Evolutionary conservation across 2,113 vertebrate genomes (phyloP), one percentile per base, ranked within the genome.

Genomic region (Regulus satrapa): DNA sequence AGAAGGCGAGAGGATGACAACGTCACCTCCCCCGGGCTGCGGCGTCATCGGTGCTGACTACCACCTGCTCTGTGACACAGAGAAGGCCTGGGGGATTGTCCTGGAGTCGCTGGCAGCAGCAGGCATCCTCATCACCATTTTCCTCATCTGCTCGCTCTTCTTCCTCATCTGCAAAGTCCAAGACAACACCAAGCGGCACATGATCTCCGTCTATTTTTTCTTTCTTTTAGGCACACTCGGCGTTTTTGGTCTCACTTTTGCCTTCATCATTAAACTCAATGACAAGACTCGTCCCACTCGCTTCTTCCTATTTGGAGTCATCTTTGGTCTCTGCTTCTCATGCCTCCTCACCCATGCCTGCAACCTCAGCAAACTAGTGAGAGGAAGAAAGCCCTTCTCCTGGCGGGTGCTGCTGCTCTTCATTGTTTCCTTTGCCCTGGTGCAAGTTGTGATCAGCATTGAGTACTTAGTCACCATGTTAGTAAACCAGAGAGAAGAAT

Each of bases 311-410:
- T 99, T 99, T 31, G 98, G 98, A 4, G 97, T 99, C 72, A 84
- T 99, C 74, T 99, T 99, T 69, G 97, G 98, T 13, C 86, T 99
- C 88, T 99, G 98, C 76, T 99, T 99, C 93, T 98, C 99, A 12
- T 99, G 99, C 85, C 98, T 99, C 80, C 95, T 99, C 80, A 98
- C 97, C 3, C 98, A 98, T 8, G 95, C 98, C 7, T 95, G 95
- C 75, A 98, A 98, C 72, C 81, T 98, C 87, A 97, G 91, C 15
- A 98, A 93, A 67, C 93, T 99, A 74, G 98, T 99, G 84, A 98
- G 98, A 6, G 98, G 98, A 18, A 97, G 95, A 75, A 85, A 86
- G 41, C 96, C 98, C 2, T 98, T 98, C 48, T 98, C 98, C 95
- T 97, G 97, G 52, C 96, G 97, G 68, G 81, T 97, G 8, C 97